Percentiles rank a stretch among this genome's conserved stretches.
Conservation (phyloP, 2,113 vertebrate species). For the Neopipo cinnamomea region DNA sequence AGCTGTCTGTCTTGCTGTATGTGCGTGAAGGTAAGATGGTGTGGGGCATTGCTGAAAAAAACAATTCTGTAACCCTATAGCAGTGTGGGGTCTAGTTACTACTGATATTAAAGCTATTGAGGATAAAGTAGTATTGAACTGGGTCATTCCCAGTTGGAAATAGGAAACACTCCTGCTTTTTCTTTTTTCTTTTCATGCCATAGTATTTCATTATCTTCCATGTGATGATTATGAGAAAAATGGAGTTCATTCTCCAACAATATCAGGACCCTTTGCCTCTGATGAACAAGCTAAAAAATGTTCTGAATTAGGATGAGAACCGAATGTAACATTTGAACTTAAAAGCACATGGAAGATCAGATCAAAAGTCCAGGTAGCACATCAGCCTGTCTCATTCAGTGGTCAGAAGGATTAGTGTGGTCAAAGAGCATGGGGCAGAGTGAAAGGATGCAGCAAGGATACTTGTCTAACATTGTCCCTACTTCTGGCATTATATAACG, state of each 20-base stretch:
- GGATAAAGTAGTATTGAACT: neutral
- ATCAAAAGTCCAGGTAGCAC: neutral
- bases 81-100: neutral
- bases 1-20: neutral
- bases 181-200: neutral
- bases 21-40: neutral
- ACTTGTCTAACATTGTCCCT: neutral
- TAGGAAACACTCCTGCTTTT: neutral
- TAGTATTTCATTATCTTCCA: neutral
- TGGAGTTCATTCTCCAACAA: neutral
- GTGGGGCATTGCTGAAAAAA: neutral
- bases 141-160: neutral
- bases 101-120: neutral
- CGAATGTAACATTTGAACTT: neutral
- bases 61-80: neutral
- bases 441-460: neutral
- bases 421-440: neutral
- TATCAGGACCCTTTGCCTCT: neutral
- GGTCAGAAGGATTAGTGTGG: neutral
- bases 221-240: neutral
- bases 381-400: neutral
- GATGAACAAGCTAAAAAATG: neutral
- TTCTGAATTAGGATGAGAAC: neutral
- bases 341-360: neutral
- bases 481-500: neutral